A percentile compares a stretch with the other conserved stretches of the same genome.
phyloP scores from a whole-genome alignment of 2,113 vertebrate species.

The human (Homo sapiens) region DNA sequence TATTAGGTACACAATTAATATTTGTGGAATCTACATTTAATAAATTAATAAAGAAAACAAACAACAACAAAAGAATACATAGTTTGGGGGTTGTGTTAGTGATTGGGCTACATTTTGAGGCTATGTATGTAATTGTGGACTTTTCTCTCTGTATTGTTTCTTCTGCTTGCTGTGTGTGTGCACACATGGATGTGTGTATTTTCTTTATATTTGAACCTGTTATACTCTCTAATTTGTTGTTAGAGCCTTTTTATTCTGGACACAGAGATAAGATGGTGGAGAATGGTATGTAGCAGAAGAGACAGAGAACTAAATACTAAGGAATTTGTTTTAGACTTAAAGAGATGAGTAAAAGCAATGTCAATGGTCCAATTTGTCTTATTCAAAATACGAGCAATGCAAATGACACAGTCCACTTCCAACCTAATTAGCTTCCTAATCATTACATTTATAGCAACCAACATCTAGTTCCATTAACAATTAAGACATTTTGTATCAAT shows the following conservation, averaged over 20 bases:
- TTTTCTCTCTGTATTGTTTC: not conserved
- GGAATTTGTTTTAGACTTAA: not conserved
- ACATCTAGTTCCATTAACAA: not conserved
- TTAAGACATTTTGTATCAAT: constrained; percentile 1
- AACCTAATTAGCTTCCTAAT: not conserved
- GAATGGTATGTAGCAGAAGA: not conserved
- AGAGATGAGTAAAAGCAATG: not conserved
- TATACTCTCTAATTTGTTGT: not conserved
- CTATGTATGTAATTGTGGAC: not conserved
- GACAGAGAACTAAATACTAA: not conserved
- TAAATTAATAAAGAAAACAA: not conserved
- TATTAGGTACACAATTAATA: not conserved
- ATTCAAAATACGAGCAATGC: not conserved
- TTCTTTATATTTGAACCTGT: not conserved
- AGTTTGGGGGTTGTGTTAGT: not conserved
- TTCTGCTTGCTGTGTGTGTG: not conserved
- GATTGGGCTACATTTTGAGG: not conserved
- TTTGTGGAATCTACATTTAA: not conserved
- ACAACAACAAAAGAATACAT: not conserved
- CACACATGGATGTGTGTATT: not conserved
- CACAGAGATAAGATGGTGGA: not conserved
- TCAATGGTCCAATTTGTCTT: not conserved
- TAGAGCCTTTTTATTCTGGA: not conserved
- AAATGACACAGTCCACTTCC: not conserved
- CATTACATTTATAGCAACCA: constrained; percentile 11